Percentiles rank a stretch among this genome's conserved stretches.
phyloP scores from a whole-genome alignment of 2,113 vertebrate species.

The Pimephales promelas region DNA sequence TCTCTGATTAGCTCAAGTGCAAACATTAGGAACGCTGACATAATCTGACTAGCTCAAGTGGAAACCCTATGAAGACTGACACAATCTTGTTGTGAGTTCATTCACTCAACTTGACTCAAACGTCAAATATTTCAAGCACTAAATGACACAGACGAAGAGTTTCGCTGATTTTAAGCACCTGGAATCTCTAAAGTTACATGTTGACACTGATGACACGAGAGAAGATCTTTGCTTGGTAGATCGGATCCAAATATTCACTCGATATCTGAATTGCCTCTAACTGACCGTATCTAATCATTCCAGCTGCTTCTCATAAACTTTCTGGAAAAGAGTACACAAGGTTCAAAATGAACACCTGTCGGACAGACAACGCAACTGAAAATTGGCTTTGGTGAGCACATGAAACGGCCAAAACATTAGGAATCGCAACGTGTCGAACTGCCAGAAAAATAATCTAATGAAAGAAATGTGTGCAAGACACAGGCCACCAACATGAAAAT shows the following conservation, averaged over 20 bases:
- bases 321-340: background rate
- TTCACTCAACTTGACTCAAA: background rate
- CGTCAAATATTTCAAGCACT: background rate
- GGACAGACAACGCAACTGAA: background rate
- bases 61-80: slow-evolving; percentile 37
- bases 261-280: slow-evolving; percentile 31
- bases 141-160: slow-evolving; percentile 29
- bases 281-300: slow-evolving; percentile 4
- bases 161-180: background rate
- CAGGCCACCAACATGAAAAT: background rate
- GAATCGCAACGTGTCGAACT: background rate
- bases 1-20: slow-evolving; percentile 44
- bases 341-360: background rate
- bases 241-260: background rate
- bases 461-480: background rate
- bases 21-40: slow-evolving; percentile 37
- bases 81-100: slow-evolving; percentile 25
- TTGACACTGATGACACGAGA: no score
- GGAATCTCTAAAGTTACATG: slow-evolving; percentile 1
- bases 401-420: background rate
- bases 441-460: background rate
- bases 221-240: background rate
- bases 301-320: slow-evolving; percentile 20
- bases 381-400: background rate
- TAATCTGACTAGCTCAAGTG: slow-evolving; percentile 38